phyloP scores from a whole-genome alignment of 2,797 vertebrate genomes.

The Crax fasciolata region DNA sequence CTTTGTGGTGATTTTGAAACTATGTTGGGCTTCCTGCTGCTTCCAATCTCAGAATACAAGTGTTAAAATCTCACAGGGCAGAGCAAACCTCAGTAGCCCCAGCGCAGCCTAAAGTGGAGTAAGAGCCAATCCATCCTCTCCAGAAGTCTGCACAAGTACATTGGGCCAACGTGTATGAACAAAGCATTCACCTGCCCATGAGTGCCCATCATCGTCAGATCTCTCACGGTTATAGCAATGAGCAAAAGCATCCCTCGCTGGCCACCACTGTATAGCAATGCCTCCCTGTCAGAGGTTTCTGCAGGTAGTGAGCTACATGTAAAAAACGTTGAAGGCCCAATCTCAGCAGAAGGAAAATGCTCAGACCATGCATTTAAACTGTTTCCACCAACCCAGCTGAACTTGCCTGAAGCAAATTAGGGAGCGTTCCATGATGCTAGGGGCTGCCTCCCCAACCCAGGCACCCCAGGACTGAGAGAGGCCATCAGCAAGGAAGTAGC shows the following conservation, averaged over 20 bases:
- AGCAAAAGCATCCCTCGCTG: not conserved
- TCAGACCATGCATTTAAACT: not conserved
- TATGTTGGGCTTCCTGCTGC: not conserved
- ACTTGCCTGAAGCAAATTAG: not conserved
- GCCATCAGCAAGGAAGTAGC: not conserved
- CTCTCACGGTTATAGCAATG: not conserved
- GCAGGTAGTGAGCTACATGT: not conserved
- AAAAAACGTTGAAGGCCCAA: not conserved
- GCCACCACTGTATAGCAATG: not conserved
- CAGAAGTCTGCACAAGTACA: not conserved
- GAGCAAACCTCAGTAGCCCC: not conserved
- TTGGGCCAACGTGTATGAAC: rapidly evolving
- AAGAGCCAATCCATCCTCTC: not conserved
- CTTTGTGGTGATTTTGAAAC: not conserved
- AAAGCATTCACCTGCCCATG: not conserved
- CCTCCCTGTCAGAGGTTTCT: not conserved
- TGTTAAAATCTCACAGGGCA: not conserved
- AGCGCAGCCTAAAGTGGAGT: not conserved
- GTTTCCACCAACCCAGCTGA: not conserved
- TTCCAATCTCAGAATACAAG: not conserved
- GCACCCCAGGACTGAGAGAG: not conserved
- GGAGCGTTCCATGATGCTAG: not conserved
- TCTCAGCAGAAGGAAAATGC: not conserved
- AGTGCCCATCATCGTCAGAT: not conserved
- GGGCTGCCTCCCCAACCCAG: not conserved